phyloP scores from a whole-genome alignment of 2,888 invertebrate species.

The Nephrotoma guestfalica region DNA sequence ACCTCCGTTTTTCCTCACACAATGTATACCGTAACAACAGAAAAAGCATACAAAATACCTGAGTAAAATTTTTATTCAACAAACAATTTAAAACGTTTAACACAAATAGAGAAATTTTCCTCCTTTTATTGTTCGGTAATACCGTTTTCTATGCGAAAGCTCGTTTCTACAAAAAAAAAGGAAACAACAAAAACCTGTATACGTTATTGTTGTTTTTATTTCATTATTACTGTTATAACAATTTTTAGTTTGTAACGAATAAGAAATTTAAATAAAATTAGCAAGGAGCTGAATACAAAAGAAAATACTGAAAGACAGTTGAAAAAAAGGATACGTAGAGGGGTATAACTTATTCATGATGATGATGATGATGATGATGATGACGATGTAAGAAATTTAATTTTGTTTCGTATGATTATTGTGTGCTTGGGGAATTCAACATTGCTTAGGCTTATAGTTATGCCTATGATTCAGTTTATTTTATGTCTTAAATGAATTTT shows the following conservation, averaged over 20 bases:
- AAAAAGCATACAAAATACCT: neutral
- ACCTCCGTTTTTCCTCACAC: neutral
- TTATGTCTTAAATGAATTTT: too few species aligned
- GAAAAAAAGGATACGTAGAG: neutral
- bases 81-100: neutral
- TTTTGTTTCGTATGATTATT: neutral
- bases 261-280: neutral
- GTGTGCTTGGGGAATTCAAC: neutral
- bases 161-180: neutral
- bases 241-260: neutral
- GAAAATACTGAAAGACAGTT: neutral
- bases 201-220: neutral
- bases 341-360: neutral
- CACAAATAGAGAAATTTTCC: neutral
- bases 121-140: neutral
- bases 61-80: neutral
- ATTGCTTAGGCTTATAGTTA: neutral
- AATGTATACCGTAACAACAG: neutral
- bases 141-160: neutral
- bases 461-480: neutral
- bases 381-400: neutral
- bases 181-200: neutral
- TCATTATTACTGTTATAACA: neutral
- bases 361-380: neutral
- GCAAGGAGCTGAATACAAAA: neutral